A percentile compares a stretch with the other conserved stretches of the same genome.
phyloP scores from a whole-genome alignment of 2,113 vertebrate genomes.

The Prunella fulvescens region DNA sequence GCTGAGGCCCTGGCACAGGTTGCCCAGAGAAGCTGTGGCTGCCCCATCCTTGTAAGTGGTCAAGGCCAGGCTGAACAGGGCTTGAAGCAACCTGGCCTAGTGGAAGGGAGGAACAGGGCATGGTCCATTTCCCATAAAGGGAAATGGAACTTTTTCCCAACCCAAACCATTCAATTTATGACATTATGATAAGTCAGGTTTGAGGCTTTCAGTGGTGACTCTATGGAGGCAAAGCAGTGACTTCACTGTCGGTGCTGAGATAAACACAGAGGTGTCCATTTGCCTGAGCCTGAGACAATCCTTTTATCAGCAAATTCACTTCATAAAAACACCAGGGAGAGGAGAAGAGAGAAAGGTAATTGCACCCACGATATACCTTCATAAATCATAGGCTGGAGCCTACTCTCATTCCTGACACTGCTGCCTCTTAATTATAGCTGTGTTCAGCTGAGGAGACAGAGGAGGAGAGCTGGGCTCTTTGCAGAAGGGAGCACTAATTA shows the following conservation, averaged over 20 bases:
- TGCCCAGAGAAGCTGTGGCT: neutral
- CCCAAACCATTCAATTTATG: neutral
- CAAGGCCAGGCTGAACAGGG: neutral
- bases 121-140: neutral
- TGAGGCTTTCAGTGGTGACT: neutral
- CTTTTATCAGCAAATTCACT: neutral
- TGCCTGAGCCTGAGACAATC: neutral
- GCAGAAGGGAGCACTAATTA: conserved; percentile 41
- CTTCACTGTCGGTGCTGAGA: neutral
- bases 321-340: neutral
- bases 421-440: conserved; percentile 41
- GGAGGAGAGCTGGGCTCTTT: neutral
- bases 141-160: neutral
- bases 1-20: neutral
- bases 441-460: neutral
- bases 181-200: neutral
- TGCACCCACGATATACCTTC: neutral
- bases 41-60: neutral
- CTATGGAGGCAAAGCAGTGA: neutral
- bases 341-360: neutral
- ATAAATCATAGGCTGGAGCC: conserved; percentile 25
- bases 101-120: neutral
- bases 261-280: neutral
- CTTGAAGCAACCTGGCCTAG: neutral
- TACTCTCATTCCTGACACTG: neutral